These are phyloP conservation scores for Choristoneura rosaceana DNA, from an alignment of 2,888 invertebrate genomes.

Conservation along the genomic window DNA sequence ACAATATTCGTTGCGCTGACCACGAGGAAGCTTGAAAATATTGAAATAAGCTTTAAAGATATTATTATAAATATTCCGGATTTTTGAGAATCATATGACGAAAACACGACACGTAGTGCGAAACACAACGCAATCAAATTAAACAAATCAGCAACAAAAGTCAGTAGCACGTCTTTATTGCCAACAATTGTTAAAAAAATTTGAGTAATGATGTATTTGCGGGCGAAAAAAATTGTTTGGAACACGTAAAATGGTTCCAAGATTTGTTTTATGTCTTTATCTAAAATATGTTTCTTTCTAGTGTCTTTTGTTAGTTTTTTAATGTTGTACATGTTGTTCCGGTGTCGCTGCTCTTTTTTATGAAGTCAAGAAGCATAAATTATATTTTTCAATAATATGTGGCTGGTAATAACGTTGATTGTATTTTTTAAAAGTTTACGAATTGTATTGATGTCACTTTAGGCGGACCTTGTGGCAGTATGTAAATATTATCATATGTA, in stretches of 20 bases:
- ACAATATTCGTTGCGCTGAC: not conserved
- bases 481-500: no score
- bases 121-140: not conserved
- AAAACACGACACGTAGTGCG: not conserved
- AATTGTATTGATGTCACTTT: no score
- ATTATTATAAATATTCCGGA: not conserved
- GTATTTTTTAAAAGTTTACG: no score
- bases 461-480: no score
- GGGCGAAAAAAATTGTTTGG: not conserved
- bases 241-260: not conserved
- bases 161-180: not conserved
- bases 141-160: not conserved
- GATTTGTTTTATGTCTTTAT: not conserved
- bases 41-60: not conserved
- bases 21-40: not conserved
- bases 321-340: no score
- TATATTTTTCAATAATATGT: no score
- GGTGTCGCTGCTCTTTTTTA: no score
- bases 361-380: no score
- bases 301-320: no score
- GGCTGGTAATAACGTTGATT: no score
- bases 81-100: not conserved
- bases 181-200: not conserved
- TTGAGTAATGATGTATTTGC: not conserved
- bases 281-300: not conserved